A percentile compares a stretch with the other conserved stretches of the same genome.
These are phyloP conservation scores for Enoplosus armatus DNA, from an alignment of 2,797 vertebrate species.

Conservation along the genomic window DNA sequence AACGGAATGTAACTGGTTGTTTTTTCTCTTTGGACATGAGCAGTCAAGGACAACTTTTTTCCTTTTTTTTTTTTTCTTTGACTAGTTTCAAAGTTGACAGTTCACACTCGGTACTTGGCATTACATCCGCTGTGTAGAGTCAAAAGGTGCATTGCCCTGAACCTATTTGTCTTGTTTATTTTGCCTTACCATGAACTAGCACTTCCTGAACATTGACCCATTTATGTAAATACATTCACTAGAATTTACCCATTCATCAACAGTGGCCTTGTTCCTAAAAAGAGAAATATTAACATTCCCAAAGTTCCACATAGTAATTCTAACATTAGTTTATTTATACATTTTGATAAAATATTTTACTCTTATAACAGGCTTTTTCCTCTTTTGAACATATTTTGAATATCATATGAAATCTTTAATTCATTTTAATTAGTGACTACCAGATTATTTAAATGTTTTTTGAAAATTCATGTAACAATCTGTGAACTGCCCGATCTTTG, in stretches of 20 bases:
- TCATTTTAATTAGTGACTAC: not conserved
- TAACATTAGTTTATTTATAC: no score
- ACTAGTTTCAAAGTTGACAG: not conserved
- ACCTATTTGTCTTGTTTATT: constrained; percentile 28
- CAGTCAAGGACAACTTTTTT: not conserved
- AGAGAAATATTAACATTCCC: not conserved
- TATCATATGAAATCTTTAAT: not conserved
- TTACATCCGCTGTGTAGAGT: not conserved
- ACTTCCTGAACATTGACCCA: constrained; percentile 58
- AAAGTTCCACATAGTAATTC: not conserved
- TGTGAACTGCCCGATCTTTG: not conserved
- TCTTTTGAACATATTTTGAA: not conserved
- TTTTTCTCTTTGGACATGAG: not conserved
- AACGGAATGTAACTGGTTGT: not conserved
- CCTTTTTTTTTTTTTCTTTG: not conserved
- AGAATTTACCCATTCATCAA: constrained; percentile 27
- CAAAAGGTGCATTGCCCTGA: constrained; percentile 46
- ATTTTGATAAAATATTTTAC: no score
- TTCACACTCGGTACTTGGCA: not conserved
- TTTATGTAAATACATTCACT: constrained; percentile 48
- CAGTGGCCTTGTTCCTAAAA: not conserved
- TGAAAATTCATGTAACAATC: not conserved
- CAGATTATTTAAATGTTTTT: not conserved
- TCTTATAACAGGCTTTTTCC: no score
- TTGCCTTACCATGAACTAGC: constrained; percentile 44